Conservation (phyloP, 2,113 vertebrate species). For the Callionymus lyra region DNA sequence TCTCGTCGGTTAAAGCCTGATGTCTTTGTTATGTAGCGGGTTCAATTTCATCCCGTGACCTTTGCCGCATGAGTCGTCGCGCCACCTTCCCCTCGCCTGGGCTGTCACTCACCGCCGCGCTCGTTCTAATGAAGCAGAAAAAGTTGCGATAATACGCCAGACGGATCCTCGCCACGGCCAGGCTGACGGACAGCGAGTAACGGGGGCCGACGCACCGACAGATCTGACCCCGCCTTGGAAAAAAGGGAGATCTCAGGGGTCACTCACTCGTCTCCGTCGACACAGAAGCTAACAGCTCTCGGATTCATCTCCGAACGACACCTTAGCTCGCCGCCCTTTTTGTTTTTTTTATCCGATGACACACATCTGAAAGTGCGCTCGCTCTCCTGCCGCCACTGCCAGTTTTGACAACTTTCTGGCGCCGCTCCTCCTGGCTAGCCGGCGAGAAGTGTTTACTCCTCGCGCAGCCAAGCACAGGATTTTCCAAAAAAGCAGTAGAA, state of each 20-base stretch:
- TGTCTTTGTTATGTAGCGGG: slow-evolving; percentile 25
- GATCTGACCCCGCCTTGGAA: slow-evolving; percentile 18
- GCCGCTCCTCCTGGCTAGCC: slow-evolving; percentile 29
- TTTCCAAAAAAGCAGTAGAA: slow-evolving; percentile 17
- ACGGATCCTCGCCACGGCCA: slow-evolving; percentile 9
- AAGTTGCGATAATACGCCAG: slow-evolving; percentile 11
- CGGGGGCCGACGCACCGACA: slow-evolving; percentile 12
- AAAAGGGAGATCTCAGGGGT: slow-evolving; percentile 15
- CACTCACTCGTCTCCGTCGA: slow-evolving; percentile 7
- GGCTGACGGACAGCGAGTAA: slow-evolving; percentile 42
- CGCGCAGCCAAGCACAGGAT: slow-evolving; percentile 18
- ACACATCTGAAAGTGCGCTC: slow-evolving; percentile 33
- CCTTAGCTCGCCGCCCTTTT: slow-evolving; percentile 20
- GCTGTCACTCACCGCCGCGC: slow-evolving; percentile 40
- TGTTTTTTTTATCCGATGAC: slow-evolving; percentile 26
- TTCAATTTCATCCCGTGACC: slow-evolving; percentile 38
- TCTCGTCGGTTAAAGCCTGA: slow-evolving; percentile 25
- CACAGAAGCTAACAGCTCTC: too few species aligned
- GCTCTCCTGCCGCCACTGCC: slow-evolving; percentile 39
- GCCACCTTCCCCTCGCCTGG: slow-evolving; percentile 19
- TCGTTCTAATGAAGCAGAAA: slow-evolving; percentile 50
- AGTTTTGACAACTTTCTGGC: slow-evolving; percentile 35
- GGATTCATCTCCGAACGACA: not conserved
- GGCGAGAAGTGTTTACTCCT: slow-evolving; percentile 28
- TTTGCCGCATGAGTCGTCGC: slow-evolving; percentile 39